Percentiles rank a stretch among this genome's conserved stretches.
phyloP scores from a whole-genome alignment of 1,140 invertebrate genomes.

The Trinorchestia longiramus region DNA sequence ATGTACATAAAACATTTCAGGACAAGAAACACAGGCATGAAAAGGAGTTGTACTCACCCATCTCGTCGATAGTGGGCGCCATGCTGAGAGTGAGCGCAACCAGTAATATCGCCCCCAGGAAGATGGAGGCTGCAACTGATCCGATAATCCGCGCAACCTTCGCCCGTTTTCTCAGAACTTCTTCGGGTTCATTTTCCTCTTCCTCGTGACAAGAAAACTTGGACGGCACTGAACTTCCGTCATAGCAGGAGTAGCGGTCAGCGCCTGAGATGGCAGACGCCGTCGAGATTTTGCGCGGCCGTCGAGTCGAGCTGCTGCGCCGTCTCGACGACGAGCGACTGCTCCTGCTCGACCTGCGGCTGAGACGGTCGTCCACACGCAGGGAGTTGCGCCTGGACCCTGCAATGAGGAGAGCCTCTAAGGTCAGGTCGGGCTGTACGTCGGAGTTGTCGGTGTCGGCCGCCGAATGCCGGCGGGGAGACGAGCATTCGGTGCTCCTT shows the following conservation, averaged over 20 bases:
- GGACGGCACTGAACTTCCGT: constrained; percentile 28
- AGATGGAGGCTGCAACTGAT: constrained; percentile 66
- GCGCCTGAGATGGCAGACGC: constrained; percentile 19
- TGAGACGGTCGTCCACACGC: constrained; percentile 32
- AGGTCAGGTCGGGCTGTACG: constrained; percentile 20
- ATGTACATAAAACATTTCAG: background rate
- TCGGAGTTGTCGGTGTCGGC: constrained; percentile 38
- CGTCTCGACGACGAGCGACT: constrained; percentile 29
- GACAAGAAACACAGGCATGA: background rate
- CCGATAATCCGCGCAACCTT: constrained; percentile 36
- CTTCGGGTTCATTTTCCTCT: constrained; percentile 24
- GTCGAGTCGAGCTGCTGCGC: constrained; percentile 10
- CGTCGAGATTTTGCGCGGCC: constrained; percentile 25
- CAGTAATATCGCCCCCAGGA: constrained; percentile 67
- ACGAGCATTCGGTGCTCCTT: constrained; percentile 2
- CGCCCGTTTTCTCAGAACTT: constrained; percentile 38
- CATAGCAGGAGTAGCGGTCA: constrained; percentile 41
- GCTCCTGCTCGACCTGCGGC: constrained; percentile 35
- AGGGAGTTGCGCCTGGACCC: constrained; percentile 7
- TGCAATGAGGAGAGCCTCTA: constrained; percentile 22
- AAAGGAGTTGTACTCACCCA: constrained; percentile 80
- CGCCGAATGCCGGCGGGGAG: constrained; percentile 10
- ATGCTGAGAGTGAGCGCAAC: constrained; percentile 87
- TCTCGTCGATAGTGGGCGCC: constrained; percentile 91
- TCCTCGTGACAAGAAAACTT: constrained; percentile 43